Conservation (phyloP, 2,888 invertebrate genomes). For the Microctonus hyperodae region DNA sequence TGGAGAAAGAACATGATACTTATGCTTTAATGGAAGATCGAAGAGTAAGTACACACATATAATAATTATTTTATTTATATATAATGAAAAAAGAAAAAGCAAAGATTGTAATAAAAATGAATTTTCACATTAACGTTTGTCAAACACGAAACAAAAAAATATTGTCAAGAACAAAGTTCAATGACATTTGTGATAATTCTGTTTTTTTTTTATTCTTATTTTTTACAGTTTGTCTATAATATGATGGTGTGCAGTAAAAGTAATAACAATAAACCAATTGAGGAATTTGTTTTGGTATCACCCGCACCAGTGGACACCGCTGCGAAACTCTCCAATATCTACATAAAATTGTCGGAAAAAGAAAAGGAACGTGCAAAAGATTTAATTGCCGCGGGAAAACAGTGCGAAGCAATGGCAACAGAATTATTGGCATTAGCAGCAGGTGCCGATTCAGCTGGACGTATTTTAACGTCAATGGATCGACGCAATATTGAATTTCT, state of each 20-base stretch:
- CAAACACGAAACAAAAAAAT: not conserved
- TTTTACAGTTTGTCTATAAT: constrained; percentile 86
- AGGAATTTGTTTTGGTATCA: constrained; percentile 97
- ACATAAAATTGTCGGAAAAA: constrained; percentile 86
- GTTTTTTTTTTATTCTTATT: constrained; percentile 1
- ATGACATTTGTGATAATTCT: not conserved
- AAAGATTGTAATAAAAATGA: not conserved
- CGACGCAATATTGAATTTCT: constrained; percentile 92
- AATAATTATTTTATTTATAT: no score
- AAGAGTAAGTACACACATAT: constrained; percentile 69
- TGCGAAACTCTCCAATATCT: constrained; percentile 94
- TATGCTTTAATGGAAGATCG: constrained; percentile 97
- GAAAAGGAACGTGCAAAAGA: constrained; percentile 99
- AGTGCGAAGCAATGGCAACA: constrained; percentile 97
- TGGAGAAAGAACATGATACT: constrained; percentile 98
- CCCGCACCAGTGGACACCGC: constrained; percentile 99
- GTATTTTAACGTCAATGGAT: constrained; percentile 94
- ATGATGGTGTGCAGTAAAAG: constrained; percentile 98
- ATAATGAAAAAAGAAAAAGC: no score
- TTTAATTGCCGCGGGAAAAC: constrained; percentile 92
- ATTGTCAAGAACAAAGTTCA: not conserved
- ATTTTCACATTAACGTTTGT: not conserved
- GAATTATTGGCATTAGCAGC: constrained; percentile 93
- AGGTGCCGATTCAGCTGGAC: constrained; percentile 92
- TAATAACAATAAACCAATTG: constrained; percentile 93